Evolutionary conservation across 2,113 vertebrate species (phyloP).

Genomic region (Oreotrochilus melanogaster): DNA sequence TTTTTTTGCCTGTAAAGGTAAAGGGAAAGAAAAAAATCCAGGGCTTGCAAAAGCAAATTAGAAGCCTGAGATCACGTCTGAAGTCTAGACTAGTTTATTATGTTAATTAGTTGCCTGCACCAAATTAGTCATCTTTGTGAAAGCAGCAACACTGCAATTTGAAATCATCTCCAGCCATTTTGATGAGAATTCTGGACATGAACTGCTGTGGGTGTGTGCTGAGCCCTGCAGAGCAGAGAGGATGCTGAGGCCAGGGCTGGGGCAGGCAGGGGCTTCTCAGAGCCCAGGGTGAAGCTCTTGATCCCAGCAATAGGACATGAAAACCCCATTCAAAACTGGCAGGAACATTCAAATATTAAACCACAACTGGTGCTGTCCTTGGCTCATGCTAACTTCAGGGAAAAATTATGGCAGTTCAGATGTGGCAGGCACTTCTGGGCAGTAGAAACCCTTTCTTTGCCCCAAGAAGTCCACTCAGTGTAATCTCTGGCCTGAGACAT

Average conservation of each 20-base stretch:
- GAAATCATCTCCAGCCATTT: background rate
- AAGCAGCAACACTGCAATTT: background rate
- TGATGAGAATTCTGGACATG: background rate
- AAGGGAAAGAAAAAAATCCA: background rate
- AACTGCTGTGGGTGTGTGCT: background rate
- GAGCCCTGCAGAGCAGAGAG: background rate
- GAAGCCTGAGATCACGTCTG: constrained; percentile 4
- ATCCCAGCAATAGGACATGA: background rate
- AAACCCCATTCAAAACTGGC: background rate
- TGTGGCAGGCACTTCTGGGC: background rate
- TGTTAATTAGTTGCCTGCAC: constrained; percentile 21
- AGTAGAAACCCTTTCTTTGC: background rate
- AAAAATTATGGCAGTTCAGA: background rate
- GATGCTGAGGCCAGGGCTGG: background rate
- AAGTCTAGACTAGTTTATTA: constrained; percentile 40
- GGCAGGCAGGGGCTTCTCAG: background rate
- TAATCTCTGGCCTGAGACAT: background rate
- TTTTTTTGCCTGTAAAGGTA: background rate
- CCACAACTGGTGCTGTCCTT: background rate
- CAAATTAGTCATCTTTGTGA: background rate
- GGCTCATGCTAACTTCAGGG: background rate
- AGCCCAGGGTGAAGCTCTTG: background rate
- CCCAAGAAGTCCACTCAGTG: background rate
- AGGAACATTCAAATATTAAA: background rate
- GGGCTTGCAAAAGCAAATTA: background rate